Evolutionary conservation across 2,797 vertebrate genomes (phyloP), one percentile per base, ranked within the genome.

Genomic region (Corythornis leucogaster): DNA sequence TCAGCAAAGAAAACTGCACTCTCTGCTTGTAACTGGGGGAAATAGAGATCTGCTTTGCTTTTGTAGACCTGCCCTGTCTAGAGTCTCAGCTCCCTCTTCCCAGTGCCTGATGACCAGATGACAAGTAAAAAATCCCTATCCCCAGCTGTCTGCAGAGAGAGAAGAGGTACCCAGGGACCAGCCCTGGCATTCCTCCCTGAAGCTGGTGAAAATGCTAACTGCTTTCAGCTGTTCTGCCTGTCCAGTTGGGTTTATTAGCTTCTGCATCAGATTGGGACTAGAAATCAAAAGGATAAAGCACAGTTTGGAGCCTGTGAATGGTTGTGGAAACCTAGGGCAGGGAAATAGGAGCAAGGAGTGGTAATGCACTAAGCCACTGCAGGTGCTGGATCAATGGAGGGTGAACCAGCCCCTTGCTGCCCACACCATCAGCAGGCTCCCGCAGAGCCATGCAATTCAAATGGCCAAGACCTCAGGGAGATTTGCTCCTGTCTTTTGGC

Each of bases 171-270:
- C 58, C 46, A 45, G 90, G 46, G 80, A 71, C 33, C 12, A 57
- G 43, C 35, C 3, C 21, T 96, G 90, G 89, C 89, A 75, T 33
- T 1, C 1, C 38, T 85, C 15, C 17, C 54, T 55, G 40, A 58
- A 55, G 30, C 54, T 80, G 1, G 0, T 87, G 48, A 16, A 85
- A 64, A 11, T 84, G 19, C 45, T 77, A 13, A 13, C 75, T 80
- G 26, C 61, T 85, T 93, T 43, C 90, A 85, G 81, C 78, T 96
- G 54, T 59, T 66, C 63, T 90, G 62, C 77, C 46, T 51, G 50
- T 79, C 70, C 26, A 3, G 38, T 58, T 4, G 1, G 20, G 33
- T 87, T 91, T 87, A 33, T 92, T 77, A 68, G 71, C 69, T 53
- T 80, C 54, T 85, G 69, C 58, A 90, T 73, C 87, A 93, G 76